These are phyloP conservation scores for Nanorana parkeri DNA, from an alignment of 2,113 vertebrate genomes.

Conservation along the genomic window DNA sequence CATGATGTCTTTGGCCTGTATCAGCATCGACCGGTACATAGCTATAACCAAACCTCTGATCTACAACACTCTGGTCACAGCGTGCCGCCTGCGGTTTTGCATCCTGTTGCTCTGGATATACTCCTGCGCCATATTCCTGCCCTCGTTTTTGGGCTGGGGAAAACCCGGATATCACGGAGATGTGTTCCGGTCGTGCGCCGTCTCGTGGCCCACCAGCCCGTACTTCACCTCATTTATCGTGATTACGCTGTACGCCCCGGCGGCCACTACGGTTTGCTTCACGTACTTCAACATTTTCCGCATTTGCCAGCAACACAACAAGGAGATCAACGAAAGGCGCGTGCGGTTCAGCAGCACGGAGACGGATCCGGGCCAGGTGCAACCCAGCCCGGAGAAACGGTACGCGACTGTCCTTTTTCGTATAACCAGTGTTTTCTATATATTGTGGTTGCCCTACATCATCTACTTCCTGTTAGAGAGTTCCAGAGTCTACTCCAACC, in stretches of 20 bases:
- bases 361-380: constrained; percentile 73
- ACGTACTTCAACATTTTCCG: constrained; percentile 98
- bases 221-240: constrained; percentile 94
- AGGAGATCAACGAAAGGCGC: constrained; percentile 91
- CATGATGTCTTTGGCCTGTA: constrained; percentile 93
- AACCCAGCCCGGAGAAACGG: constrained; percentile 87
- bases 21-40: constrained; percentile 95
- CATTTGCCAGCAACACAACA: constrained; percentile 96
- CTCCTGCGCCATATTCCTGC: constrained; percentile 91
- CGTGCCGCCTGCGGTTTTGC: constrained; percentile 90
- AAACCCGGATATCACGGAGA: constrained; percentile 98
- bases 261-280: constrained; percentile 91
- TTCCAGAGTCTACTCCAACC: constrained; percentile 84
- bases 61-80: constrained; percentile 89
- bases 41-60: constrained; percentile 93
- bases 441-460: constrained; percentile 97
- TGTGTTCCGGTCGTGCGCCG: constrained; percentile 90
- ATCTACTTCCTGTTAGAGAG: constrained; percentile 97
- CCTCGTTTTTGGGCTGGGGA: constrained; percentile 87
- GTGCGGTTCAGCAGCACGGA: constrained; percentile 90
- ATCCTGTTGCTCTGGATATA: constrained; percentile 94
- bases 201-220: constrained; percentile 84
- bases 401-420: constrained; percentile 96
- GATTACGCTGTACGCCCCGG: constrained; percentile 89
- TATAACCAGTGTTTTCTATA: constrained; percentile 97